Percentiles rank a stretch among this genome's conserved stretches.
Evolutionary conservation across 2,113 vertebrate species (phyloP).

Genomic region (Cyprinodon brontotheroides): DNA sequence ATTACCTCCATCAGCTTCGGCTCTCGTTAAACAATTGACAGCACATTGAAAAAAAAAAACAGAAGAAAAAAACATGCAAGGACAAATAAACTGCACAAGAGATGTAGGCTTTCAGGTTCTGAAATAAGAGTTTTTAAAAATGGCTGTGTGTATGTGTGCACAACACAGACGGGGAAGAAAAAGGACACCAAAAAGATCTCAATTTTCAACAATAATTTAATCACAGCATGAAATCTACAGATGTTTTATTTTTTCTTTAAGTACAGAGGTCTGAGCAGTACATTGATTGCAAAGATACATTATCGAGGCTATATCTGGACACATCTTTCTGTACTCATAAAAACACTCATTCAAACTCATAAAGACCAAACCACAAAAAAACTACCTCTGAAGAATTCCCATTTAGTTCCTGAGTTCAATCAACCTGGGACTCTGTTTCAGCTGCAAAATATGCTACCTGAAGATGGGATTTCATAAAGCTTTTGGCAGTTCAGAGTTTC

Average conservation of each 20-base stretch:
- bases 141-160: constrained; percentile 6
- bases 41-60: constrained; percentile 18
- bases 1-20: constrained; percentile 71
- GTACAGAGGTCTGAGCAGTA: constrained; percentile 55
- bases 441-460: constrained; percentile 57
- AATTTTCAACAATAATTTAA: constrained; percentile 60
- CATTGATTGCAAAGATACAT: constrained; percentile 35
- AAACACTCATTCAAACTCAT: constrained; percentile 17
- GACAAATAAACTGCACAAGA: constrained; percentile 35
- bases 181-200: constrained; percentile 12
- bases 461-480: constrained; percentile 51
- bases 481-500: constrained; percentile 60
- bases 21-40: constrained; percentile 54
- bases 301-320: constrained; percentile 13
- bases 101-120: constrained; percentile 2
- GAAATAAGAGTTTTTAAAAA: not conserved
- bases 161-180: constrained; percentile 14
- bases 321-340: constrained; percentile 36
- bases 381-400: constrained; percentile 35
- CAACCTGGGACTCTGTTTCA: constrained; percentile 31
- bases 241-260: constrained; percentile 17
- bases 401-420: constrained; percentile 48
- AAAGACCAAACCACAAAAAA: constrained; percentile 15
- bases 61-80: constrained; percentile 47
- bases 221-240: constrained; percentile 62